A percentile compares a stretch with the other conserved stretches of the same genome.
These are phyloP conservation scores for Pipistrellus nathusii DNA, from an alignment of 2,797 vertebrate genomes.

Conservation along the genomic window DNA sequence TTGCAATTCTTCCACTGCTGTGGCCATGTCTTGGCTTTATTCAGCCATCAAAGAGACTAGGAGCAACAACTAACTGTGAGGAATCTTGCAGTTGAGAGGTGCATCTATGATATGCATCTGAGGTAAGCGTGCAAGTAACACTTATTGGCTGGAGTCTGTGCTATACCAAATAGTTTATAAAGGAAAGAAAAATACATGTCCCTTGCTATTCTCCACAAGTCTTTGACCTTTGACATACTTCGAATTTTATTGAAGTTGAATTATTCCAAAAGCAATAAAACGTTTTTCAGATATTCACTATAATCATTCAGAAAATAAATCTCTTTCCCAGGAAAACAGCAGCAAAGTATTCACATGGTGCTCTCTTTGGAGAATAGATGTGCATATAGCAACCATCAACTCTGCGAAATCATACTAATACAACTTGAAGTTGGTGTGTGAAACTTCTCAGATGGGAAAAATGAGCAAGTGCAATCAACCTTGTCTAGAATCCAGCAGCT, in stretches of 20 bases:
- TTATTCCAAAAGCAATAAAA: slow-evolving; percentile 36
- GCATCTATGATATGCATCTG: not conserved
- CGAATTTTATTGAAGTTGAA: slow-evolving; percentile 6
- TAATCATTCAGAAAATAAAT: slow-evolving; percentile 20
- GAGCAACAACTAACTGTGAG: not conserved
- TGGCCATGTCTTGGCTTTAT: not conserved
- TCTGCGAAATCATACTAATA: not conserved
- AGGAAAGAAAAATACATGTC: not conserved
- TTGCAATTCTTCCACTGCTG: not conserved
- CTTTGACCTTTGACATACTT: not conserved
- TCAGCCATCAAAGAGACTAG: not conserved
- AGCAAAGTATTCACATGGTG: not conserved
- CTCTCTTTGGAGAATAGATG: not conserved
- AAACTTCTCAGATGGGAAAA: slow-evolving; percentile 47
- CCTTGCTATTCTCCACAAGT: slow-evolving; percentile 25
- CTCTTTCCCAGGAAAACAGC: not conserved
- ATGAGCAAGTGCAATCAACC: not conserved
- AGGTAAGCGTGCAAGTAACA: not conserved
- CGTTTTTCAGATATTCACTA: not conserved
- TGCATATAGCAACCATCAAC: not conserved
- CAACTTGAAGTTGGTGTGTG: slow-evolving; percentile 42
- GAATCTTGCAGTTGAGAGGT: not conserved
- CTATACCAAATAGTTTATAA: not conserved
- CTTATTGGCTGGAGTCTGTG: not conserved
- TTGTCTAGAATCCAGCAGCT: not conserved